Evolutionary conservation across 2,888 invertebrate species (phyloP), one percentile per base, ranked within the genome.

Genomic region (Pseudanteris insignis): DNA sequence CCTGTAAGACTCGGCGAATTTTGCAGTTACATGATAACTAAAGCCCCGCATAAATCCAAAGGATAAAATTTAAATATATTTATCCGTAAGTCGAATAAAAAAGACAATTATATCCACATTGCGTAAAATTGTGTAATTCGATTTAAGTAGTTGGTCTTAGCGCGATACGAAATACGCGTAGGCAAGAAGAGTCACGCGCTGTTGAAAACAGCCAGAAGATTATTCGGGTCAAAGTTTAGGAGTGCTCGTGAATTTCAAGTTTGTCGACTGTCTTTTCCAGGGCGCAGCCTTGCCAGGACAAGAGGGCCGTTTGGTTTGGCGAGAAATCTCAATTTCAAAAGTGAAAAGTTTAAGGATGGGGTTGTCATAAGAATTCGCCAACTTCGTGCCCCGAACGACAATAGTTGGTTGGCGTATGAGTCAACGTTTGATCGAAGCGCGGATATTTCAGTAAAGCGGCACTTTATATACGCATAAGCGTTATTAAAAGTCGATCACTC

Each of bases 211-310:
- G 47, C 44, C 60, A 15, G 41, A 47, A 51, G 66, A 66, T 66
- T 66, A 63, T 58, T 63, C 44, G 43, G 60, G 46, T 63, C 60
- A 59, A 62, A 67, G 50, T 63, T 65, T 47, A 59, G 62, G 43
- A 63, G 65, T 57, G 63, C 57, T 63, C 41, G 55, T 59, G 61
- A 65, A 63, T 63, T 59, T 53, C 55, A 55, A 64, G 59, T 63
- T 62, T 57, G 57, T 48, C 50, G 59, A 32, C 40, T 55, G 63
- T 63, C 58, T 57, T 51, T 54, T 55, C 36, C 58, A 43, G 46
- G 55, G 30, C 26, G 26, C 18, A 34, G 33, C 12, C 41, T 47
- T 48, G 48, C 32, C 29, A 34, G 48, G 25, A 51, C 32, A 47
- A 53, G 48, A 37, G 47, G 51, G 28, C 38, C 36, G 30, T 41